Percentiles rank a stretch among this genome's conserved stretches.
Conservation (phyloP, 2,888 invertebrate species). For the Chironomus riparius region DNA sequence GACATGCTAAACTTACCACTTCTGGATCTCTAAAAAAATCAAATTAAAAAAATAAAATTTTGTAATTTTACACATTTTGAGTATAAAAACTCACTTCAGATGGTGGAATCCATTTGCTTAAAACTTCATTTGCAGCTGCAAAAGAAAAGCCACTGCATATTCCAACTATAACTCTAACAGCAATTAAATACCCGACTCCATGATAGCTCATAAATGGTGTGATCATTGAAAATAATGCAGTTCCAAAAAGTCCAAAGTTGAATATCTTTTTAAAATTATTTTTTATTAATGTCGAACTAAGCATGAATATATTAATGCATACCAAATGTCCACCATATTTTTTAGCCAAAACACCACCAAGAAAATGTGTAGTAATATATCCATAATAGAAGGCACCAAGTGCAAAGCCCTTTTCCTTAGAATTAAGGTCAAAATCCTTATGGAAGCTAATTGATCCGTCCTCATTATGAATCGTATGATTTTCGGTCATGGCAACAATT, state of each 20-base stretch:
- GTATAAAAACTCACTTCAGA: too few species aligned
- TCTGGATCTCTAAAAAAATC: neutral
- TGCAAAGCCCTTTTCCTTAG: conserved; percentile 65
- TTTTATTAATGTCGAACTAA: too few species aligned
- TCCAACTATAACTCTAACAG: conserved; percentile 59
- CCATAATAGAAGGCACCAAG: conserved; percentile 85
- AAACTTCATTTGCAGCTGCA: conserved; percentile 45
- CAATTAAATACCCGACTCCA: conserved; percentile 43
- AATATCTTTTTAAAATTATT: too few species aligned
- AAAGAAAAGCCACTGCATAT: conserved; percentile 49
- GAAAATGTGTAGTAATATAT: conserved; percentile 71
- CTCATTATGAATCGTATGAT: too few species aligned
- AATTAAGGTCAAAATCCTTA: conserved; percentile 73
- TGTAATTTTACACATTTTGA: too few species aligned
- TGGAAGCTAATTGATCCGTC: conserved; percentile 34
- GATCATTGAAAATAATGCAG: neutral
- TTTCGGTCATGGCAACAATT: conserved; percentile 63
- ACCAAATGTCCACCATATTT: neutral
- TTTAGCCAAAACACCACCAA: neutral
- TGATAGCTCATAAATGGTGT: neutral
- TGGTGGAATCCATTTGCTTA: too few species aligned
- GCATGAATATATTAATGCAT: too few species aligned
- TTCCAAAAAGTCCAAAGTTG: conserved; percentile 52
- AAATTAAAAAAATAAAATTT: too few species aligned
- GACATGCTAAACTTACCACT: neutral